Evolutionary conservation across 1,140 invertebrate species (phyloP).

Genomic region (Psilanteris sp.): DNA sequence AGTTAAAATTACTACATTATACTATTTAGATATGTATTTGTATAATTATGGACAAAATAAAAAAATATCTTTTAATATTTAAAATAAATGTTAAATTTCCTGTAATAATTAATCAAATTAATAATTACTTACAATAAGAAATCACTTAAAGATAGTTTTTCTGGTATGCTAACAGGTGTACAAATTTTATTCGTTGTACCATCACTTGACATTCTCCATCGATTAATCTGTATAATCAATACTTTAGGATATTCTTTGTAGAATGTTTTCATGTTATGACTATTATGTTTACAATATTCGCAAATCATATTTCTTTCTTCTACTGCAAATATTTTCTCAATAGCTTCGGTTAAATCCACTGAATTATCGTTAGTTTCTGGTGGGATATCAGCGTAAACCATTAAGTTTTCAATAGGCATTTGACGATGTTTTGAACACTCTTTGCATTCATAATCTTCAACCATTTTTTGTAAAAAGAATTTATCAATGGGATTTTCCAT

Average conservation of each 20-base stretch:
- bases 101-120: too few species aligned
- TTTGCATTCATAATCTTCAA: conserved; percentile 70
- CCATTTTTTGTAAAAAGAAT: conserved; percentile 71
- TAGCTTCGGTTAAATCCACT: conserved; percentile 62
- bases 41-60: too few species aligned
- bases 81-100: too few species aligned
- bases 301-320: conserved; percentile 70
- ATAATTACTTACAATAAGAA: conserved; percentile 66
- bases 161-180: conserved; percentile 67
- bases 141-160: conserved; percentile 59
- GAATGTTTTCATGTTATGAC: conserved; percentile 66
- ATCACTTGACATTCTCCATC: conserved; percentile 69
- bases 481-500: conserved; percentile 69
- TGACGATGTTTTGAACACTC: conserved; percentile 66
- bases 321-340: conserved; percentile 64
- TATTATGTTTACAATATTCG: conserved; percentile 66
- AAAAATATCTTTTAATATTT: too few species aligned
- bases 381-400: conserved; percentile 70
- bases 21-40: too few species aligned
- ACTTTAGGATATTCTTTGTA: conserved; percentile 70
- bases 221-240: conserved; percentile 70
- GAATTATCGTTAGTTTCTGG: conserved; percentile 47
- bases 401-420: conserved; percentile 70
- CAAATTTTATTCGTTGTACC: conserved; percentile 70
- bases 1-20: too few species aligned